Evolutionary conservation across 1,140 invertebrate species (phyloP), one percentile per base, ranked within the genome.

Genomic region (Parapsyche elsis): DNA sequence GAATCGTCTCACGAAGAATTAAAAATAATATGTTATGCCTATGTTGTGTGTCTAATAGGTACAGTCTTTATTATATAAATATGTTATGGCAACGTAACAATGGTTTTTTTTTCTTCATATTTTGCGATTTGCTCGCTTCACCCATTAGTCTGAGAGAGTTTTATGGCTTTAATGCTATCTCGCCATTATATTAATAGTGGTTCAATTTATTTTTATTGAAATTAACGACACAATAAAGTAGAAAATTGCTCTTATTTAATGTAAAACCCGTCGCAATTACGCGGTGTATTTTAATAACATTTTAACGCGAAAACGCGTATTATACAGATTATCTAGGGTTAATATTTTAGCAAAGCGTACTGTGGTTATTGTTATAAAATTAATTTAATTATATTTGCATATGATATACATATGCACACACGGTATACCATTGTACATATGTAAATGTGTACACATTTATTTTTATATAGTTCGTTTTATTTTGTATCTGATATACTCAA

Each of bases 201-300:
- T 67, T 67, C 10, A 16, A 53, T 67, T 67, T 67, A 67, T 67
- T 67, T 67, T 67, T n/a, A 67, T 67, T 67, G 24, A 67, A 67
- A 67, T 67, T 67, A 67, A 67, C 14, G 64, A 61, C 57, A 61
- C 57, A 61, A 61, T 61, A 61, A 61, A 16, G 57, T 61, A 9
- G 57, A 9, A 21, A 61, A 61, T 61, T 61, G 57, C 57, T 61
- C 57, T 61, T 61, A 61, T 61, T 61, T 61, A 61, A 61, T 61
- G 57, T 61, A 61, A 61, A 21, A 5, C 57, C n/a, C 57, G 9
- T 38, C 16, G 57, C 57, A 38, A 61, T 61, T 61, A 61, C 19
- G 57, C 57, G 9, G 57, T 16, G 57, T 61, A 61, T 61, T 61
- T 61, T 61, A 61, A 61, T 61, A 61, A 21, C 57, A 21, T 61